Base-by-base conservation (phyloP, 2,797 vertebrate species). In the Eleutherodactylus coqui region DNA sequence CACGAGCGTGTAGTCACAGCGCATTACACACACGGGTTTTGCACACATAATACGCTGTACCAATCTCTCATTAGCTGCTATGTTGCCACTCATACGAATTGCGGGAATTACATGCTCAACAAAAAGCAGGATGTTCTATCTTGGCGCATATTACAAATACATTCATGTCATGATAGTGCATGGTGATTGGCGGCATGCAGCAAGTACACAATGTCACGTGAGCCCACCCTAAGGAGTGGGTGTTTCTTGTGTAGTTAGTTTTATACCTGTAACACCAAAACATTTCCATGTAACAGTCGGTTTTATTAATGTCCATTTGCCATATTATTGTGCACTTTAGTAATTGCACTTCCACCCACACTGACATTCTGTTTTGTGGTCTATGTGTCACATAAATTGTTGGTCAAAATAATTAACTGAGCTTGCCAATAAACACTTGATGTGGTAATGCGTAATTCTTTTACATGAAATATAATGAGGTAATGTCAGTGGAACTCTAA, bases 331-430 rank as follows among this genome's bases (percentile, higher is more conserved):
- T 38, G 36, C 5, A 62, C 45, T 34, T 82, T 10, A 36, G 45
- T 58, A 60, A 80, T 85, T 72, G 36, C 36, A 34, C 29, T 70
- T 69, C 83, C 62, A 85, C 84, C 67, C 69, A 73, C 38, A 38
- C 53, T 45, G 34, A 47, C 84, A 85, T 80, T 73, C 77, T 79
- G 49, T 38, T 45, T 47, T 60, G 75, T 38, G 32, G 32, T 38
- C 62, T 73, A 49, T 69, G 76, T 60, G 51, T 79, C 77, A 80
- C 51, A 43, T 70, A 58, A 27, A 70, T 47, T 34, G 41, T 45
- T 60, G 84, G 64, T 85, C 51, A 72, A 73, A 75, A 79, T 55
- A 79, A 58, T 72, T 78, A 70, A 47, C 36, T n/a, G 19, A 45
- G 70, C 16, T 43, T 41, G 19, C 11, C 60, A 32, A 38, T 78